Evolutionary conservation across 1,140 invertebrate genomes (phyloP).

Genomic region (Drosophila triauraria): DNA sequence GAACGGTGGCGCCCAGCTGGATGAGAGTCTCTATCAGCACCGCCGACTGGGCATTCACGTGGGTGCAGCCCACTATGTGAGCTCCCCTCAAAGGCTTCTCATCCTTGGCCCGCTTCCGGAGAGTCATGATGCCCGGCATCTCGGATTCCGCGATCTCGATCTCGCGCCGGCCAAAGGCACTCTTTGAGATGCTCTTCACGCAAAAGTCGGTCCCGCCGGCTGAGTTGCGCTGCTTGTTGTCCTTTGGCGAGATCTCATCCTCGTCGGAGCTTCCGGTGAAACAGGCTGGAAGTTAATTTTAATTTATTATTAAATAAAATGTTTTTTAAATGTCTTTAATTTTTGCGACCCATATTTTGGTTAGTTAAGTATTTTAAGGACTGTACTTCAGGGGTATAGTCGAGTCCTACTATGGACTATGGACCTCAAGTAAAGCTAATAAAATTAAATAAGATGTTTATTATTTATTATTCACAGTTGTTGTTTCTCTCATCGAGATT

Average conservation of each 20-base stretch:
- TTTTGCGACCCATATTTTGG: too few species aligned
- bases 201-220: constrained; percentile 94
- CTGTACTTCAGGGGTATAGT: too few species aligned
- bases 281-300: constrained; percentile 86
- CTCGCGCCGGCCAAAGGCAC: constrained; percentile 92
- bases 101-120: constrained; percentile 94
- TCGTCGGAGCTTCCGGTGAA: constrained; percentile 95
- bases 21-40: constrained; percentile 97
- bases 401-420: too few species aligned
- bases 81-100: constrained; percentile 97
- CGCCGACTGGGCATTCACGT: constrained; percentile 98
- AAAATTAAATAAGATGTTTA: not conserved
- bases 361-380: too few species aligned
- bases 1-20: constrained; percentile 94
- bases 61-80: constrained; percentile 98
- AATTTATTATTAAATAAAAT: too few species aligned
- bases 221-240: constrained; percentile 92
- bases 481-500: too few species aligned
- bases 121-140: constrained; percentile 98
- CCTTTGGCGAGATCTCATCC: constrained; percentile 89
- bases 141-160: constrained; percentile 99
- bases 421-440: too few species aligned
- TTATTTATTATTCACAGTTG: too few species aligned
- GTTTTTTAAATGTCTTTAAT: not conserved
- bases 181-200: constrained; percentile 94